Conservation (phyloP, 2,797 vertebrate species). For the Platyrinchus mystaceus region DNA sequence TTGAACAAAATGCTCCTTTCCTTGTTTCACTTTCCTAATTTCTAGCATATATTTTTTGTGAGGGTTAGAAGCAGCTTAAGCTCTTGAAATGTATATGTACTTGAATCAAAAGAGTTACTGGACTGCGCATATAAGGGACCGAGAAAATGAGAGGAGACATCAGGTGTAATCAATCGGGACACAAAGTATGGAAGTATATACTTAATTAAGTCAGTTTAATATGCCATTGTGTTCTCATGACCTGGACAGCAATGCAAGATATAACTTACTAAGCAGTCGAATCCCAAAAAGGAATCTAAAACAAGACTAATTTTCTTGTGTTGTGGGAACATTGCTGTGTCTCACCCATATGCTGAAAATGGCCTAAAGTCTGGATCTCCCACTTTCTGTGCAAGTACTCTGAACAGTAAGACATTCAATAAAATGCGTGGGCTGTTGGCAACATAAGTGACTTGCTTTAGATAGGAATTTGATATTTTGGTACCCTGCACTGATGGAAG, state of each 20-base stretch:
- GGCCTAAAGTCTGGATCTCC: background rate
- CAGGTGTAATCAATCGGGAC: background rate
- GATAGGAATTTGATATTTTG: background rate
- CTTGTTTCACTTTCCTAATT: background rate
- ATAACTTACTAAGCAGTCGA: background rate
- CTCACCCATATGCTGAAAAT: background rate
- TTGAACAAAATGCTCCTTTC: background rate
- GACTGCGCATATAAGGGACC: background rate
- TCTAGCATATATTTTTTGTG: background rate
- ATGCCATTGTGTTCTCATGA: background rate
- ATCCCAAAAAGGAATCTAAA: background rate
- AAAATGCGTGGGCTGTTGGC: background rate
- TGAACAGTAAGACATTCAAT: accelerated
- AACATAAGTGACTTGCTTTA: background rate
- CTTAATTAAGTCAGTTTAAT: background rate
- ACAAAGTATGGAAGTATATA: background rate
- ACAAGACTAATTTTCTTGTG: background rate
- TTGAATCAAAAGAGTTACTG: background rate
- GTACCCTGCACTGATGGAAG: background rate
- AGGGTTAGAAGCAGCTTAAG: background rate
- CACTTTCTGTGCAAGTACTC: background rate
- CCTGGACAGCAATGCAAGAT: background rate
- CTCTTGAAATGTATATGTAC: background rate
- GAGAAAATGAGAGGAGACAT: background rate
- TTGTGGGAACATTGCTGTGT: accelerated